Evolutionary conservation across 2,888 invertebrate species (phyloP).

Genomic region (Octodonta nipae): DNA sequence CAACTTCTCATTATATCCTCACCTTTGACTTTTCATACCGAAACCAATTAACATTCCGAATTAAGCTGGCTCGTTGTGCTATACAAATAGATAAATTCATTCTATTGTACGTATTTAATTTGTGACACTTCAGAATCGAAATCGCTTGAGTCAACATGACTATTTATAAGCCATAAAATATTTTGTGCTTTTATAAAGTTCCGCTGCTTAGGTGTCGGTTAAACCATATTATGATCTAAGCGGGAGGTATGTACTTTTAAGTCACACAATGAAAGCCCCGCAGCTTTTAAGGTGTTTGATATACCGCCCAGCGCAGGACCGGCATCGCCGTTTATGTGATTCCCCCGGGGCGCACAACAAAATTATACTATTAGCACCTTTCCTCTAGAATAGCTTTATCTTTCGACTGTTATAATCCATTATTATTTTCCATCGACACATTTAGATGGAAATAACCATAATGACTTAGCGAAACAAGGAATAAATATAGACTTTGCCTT

Average conservation of each 20-base stretch:
- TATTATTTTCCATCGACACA: too few species aligned
- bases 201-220: slow-evolving; percentile 34
- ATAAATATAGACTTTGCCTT: too few species aligned
- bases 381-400: too few species aligned
- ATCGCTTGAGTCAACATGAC: slow-evolving; percentile 22
- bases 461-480: too few species aligned
- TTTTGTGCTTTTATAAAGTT: slow-evolving; percentile 31
- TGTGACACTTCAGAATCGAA: slow-evolving; percentile 17
- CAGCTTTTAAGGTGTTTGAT: slow-evolving; percentile 31
- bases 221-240: slow-evolving; percentile 33
- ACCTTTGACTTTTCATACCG: too few species aligned
- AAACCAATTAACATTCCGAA: background rate
- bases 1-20: too few species aligned
- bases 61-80: background rate
- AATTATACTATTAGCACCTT: too few species aligned
- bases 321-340: slow-evolving; percentile 17
- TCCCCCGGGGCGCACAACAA: too few species aligned
- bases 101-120: slow-evolving; percentile 13
- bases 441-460: too few species aligned
- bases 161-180: slow-evolving; percentile 25
- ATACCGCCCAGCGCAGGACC: slow-evolving; percentile 30
- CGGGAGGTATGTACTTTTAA: slow-evolving; percentile 34
- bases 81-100: slow-evolving; percentile 1
- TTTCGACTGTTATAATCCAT: too few species aligned
- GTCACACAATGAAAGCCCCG: slow-evolving; percentile 33